Conservation (phyloP, 2,113 vertebrate species). For the Galbula dea region DNA sequence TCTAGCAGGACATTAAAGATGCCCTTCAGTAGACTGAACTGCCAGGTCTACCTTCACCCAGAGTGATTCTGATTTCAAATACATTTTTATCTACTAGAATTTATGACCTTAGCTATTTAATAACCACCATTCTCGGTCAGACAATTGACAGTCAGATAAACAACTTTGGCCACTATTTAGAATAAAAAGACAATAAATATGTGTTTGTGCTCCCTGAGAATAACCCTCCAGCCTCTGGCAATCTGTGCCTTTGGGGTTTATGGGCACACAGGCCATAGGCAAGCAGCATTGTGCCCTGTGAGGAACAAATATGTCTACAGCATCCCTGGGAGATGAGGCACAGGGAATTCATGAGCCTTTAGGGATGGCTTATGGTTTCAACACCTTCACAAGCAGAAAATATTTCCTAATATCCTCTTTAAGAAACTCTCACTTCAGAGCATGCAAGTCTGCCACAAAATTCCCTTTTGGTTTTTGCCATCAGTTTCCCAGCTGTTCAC, state of each 20-base stretch:
- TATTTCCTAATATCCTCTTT: not conserved
- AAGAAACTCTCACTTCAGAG: not conserved
- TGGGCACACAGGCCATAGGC: not conserved
- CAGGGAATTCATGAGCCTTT: not conserved
- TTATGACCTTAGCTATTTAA: not conserved
- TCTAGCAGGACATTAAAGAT: not conserved
- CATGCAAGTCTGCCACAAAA: accelerated
- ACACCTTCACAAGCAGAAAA: not conserved
- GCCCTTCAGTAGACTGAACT: not conserved
- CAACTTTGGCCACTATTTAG: not conserved
- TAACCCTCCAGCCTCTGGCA: not conserved
- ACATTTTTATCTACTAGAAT: not conserved
- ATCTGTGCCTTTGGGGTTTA: not conserved
- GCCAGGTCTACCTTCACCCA: not conserved
- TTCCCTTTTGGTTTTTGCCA: not conserved
- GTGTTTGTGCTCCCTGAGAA: not conserved
- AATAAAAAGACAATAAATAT: not conserved
- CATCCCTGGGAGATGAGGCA: not conserved
- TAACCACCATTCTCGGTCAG: not conserved
- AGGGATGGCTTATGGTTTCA: not conserved
- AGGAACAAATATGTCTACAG: not conserved
- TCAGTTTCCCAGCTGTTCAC: not conserved
- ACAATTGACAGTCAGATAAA: not conserved
- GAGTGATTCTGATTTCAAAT: not conserved
- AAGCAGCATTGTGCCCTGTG: not conserved